Evolutionary conservation across 2,797 vertebrate species (phyloP).

Genomic region (Otus scops): DNA sequence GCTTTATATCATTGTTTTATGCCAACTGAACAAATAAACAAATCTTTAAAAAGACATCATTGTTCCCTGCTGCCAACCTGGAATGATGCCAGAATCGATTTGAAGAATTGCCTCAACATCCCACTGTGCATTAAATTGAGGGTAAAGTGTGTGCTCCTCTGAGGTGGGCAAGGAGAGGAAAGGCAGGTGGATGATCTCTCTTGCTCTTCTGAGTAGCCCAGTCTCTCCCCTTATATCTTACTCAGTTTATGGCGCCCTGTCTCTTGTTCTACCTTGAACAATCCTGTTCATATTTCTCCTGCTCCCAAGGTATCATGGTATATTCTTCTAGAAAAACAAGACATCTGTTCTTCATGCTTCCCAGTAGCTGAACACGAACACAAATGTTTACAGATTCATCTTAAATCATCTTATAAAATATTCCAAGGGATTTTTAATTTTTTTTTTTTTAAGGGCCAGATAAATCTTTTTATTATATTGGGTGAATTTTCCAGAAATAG

Average conservation of each 20-base stretch:
- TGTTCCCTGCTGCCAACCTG: neutral
- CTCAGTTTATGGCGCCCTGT: neutral
- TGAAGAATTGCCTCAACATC: neutral
- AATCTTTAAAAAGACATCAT: neutral
- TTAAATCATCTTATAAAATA: neutral
- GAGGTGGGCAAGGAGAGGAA: neutral
- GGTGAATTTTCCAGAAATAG: neutral
- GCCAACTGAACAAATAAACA: neutral
- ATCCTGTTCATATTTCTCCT: neutral
- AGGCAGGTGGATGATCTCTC: neutral
- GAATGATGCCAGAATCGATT: neutral
- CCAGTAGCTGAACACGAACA: neutral
- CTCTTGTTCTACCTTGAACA: neutral
- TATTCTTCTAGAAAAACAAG: neutral
- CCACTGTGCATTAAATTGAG: neutral
- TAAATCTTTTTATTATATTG: neutral
- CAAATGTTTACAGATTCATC: neutral
- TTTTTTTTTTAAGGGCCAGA: neutral
- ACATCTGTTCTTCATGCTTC: fast-evolving
- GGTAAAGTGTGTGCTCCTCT: neutral
- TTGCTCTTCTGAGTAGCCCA: neutral
- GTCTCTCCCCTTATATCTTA: neutral
- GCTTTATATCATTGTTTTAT: neutral
- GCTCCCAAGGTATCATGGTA: neutral
- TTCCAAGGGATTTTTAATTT: neutral